Evolutionary conservation across 2,888 invertebrate genomes (phyloP).

Genomic region (Drosophila fulvimacula): DNA sequence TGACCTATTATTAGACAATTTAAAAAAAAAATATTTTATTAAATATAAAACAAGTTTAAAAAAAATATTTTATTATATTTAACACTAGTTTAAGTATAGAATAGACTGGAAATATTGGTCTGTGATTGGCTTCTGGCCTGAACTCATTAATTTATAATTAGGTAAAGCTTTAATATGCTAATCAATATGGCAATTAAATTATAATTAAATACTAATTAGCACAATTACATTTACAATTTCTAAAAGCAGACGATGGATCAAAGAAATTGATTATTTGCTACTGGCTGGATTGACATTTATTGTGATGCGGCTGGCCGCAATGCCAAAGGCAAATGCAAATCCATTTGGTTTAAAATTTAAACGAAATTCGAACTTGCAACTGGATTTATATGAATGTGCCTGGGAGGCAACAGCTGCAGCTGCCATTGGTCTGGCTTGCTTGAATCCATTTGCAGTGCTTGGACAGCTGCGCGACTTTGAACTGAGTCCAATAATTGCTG

Average conservation of each 20-base stretch:
- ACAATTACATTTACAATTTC: constrained; percentile 1
- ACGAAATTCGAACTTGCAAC: not conserved
- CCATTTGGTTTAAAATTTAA: constrained; percentile 15
- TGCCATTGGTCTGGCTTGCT: constrained; percentile 7
- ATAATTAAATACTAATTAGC: constrained; percentile 1
- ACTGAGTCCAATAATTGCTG: constrained; percentile 29
- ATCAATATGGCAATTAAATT: constrained; percentile 3
- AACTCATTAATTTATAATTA: not conserved
- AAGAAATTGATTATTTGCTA: constrained; percentile 26
- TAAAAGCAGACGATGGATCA: constrained; percentile 7
- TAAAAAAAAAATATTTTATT: no score
- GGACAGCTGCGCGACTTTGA: not conserved
- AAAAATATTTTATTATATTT: no score
- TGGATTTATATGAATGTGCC: not conserved
- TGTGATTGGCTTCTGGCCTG: not conserved
- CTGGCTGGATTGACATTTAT: constrained; percentile 31
- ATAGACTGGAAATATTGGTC: no score
- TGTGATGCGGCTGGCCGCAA: not conserved
- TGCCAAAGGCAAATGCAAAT: constrained; percentile 14
- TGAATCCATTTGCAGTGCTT: constrained; percentile 16
- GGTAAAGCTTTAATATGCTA: not conserved
- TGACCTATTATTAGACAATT: no score
- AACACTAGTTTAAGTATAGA: no score
- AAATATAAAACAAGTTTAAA: no score
- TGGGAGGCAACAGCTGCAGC: constrained; percentile 10